Evolutionary conservation across 2,888 invertebrate species (phyloP).

Genomic region (Sphaerophoria rueppellii): DNA sequence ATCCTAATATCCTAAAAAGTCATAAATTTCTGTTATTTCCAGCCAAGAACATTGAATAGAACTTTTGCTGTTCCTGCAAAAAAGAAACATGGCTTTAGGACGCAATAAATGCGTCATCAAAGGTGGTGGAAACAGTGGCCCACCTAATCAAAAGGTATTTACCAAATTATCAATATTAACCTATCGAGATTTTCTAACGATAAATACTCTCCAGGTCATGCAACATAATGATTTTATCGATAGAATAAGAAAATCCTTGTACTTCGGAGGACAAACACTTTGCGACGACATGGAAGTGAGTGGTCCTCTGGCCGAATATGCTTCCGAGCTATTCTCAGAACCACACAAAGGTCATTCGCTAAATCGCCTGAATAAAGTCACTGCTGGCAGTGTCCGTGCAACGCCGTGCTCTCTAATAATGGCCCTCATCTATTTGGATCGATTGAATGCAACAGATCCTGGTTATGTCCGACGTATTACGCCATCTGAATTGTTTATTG

Average conservation of each 20-base stretch:
- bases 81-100: slow-evolving; percentile 75
- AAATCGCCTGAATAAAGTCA: slow-evolving; percentile 89
- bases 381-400: slow-evolving; percentile 90
- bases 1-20: background rate
- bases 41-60: background rate
- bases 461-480: slow-evolving; percentile 91
- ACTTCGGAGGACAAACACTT: slow-evolving; percentile 92
- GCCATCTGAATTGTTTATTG: slow-evolving; percentile 96
- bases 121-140: slow-evolving; percentile 70
- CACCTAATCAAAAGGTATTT: slow-evolving; percentile 72
- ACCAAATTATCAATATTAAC: background rate
- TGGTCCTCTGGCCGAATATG: slow-evolving; percentile 86
- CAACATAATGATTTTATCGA: slow-evolving; percentile 89
- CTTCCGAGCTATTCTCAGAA: slow-evolving; percentile 92
- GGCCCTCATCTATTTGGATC: slow-evolving; percentile 96
- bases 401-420: slow-evolving; percentile 96
- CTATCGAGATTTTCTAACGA: background rate
- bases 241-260: slow-evolving; percentile 93
- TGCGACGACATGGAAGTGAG: slow-evolving; percentile 90
- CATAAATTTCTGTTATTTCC: background rate
- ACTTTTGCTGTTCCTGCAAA: slow-evolving; percentile 38
- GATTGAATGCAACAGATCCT: slow-evolving; percentile 91
- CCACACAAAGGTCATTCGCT: slow-evolving; percentile 89
- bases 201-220: slow-evolving; percentile 77
- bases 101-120: slow-evolving; percentile 78